Evolutionary conservation across 1,140 invertebrate species (phyloP), one percentile per base, ranked within the genome.

Genomic region (Cherax quadricarinatus): DNA sequence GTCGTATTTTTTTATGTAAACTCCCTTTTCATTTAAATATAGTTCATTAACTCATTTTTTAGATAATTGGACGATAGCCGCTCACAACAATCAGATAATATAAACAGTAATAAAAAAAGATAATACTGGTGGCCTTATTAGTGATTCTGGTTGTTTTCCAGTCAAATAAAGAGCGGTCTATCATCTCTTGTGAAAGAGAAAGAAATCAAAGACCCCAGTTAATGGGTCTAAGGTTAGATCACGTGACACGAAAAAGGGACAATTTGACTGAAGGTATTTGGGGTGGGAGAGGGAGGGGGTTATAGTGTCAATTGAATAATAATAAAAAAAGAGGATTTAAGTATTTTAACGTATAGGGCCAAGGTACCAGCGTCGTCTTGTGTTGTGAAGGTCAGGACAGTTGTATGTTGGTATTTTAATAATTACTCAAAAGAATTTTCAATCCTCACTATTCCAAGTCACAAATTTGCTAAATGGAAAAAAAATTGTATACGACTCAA

Each of bases 91-190:
- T 30, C 70, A 75, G 70, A 75, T 75, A 41, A 41, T 41, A 41
- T 1, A 41, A 41, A 41, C 30, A 41, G 30, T 41, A 41, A 41
- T 41, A 41, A 41, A 41, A 41, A 41, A 41, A 41, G 30, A 41
- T n/a, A 75, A n/a, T 75, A 75, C 24, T 75, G 16, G 70, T 75
- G 70, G 70, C 70, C 70, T 75, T 75, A 75, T 75, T 75, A 75
- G 70, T 75, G 5, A 30, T 75, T 75, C 70, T 75, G n/a, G 30
- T 73, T 73, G 70, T 30, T 75, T 75, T 30, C 9, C 4, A 75
- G 30, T 75, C 70, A 66, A 66, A 66, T 66, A 21, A 18, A 18
- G 21, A 66, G 21, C 1, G 14, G 18, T 5, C 14, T 18, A 18
- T 66, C 62, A 6, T 66, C 16, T 18, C 62, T 66, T 66, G 1